Evolutionary conservation across 2,888 invertebrate species (phyloP).

Genomic region (Sericinus montela): DNA sequence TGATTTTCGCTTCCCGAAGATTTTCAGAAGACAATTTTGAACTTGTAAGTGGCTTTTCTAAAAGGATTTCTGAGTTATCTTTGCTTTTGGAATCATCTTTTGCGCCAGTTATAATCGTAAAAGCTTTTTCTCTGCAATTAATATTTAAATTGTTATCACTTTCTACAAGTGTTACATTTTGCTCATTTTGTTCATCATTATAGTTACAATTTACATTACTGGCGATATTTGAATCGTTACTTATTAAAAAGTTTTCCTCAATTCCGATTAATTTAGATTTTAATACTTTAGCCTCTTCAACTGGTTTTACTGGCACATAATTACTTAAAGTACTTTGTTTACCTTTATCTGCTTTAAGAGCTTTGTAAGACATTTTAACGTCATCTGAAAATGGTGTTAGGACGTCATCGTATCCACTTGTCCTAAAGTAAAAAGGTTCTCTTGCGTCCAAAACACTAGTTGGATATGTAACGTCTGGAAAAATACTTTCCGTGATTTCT

Average conservation of each 20-base stretch:
- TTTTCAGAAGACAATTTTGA: background rate
- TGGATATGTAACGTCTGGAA: slow-evolving; percentile 32
- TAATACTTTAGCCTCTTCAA: background rate
- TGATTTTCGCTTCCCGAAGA: background rate
- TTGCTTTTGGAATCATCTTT: background rate
- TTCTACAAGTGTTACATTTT: background rate
- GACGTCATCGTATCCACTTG: slow-evolving; percentile 27
- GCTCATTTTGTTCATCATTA: background rate
- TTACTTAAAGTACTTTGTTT: background rate
- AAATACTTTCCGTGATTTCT: slow-evolving; percentile 15
- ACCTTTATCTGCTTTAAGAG: slow-evolving; percentile 15
- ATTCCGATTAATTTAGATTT: background rate
- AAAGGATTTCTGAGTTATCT: background rate
- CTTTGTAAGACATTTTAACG: slow-evolving; percentile 38
- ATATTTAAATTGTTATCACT: background rate
- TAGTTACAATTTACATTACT: background rate
- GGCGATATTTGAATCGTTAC: background rate
- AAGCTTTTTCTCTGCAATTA: background rate
- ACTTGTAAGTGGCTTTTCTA: background rate
- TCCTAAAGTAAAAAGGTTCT: slow-evolving; percentile 46
- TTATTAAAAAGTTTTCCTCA: background rate
- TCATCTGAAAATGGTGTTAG: slow-evolving; percentile 46
- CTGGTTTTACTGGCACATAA: background rate
- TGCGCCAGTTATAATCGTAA: background rate
- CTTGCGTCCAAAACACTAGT: slow-evolving; percentile 39